phyloP scores from a whole-genome alignment of 2,113 vertebrate genomes.

The Nyctereutes procyonoides region DNA sequence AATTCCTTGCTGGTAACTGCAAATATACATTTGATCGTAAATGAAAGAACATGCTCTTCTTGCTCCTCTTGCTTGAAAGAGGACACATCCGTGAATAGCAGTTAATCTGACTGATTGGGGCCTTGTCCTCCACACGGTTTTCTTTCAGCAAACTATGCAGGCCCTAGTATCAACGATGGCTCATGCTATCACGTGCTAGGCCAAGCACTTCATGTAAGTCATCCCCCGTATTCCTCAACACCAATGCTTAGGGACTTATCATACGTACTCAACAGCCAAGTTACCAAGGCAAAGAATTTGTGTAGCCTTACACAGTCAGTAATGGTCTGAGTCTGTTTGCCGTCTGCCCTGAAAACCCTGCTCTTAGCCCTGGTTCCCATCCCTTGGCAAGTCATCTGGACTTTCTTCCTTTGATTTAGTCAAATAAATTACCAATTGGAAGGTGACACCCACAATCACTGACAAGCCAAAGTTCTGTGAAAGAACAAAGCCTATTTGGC shows the following conservation, averaged over 20 bases:
- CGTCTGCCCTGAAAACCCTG: not conserved
- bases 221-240: not conserved
- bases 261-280: not conserved
- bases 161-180: not conserved
- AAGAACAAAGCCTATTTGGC: not conserved
- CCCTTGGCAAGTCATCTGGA: not conserved
- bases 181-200: not conserved
- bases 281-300: not conserved
- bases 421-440: not conserved
- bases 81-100: not conserved
- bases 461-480: not conserved
- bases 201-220: not conserved
- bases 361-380: not conserved
- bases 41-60: not conserved
- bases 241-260: not conserved
- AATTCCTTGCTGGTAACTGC: not conserved
- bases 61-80: not conserved
- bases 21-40: not conserved
- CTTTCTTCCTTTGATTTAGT: not conserved
- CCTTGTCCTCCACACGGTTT: not conserved
- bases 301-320: not conserved
- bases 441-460: not conserved
- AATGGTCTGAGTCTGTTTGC: constrained; percentile 7
- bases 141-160: not conserved
- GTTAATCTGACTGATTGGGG: not conserved